Conservation (phyloP, 2,888 invertebrate species). For the Stenichneumon culpator region DNA sequence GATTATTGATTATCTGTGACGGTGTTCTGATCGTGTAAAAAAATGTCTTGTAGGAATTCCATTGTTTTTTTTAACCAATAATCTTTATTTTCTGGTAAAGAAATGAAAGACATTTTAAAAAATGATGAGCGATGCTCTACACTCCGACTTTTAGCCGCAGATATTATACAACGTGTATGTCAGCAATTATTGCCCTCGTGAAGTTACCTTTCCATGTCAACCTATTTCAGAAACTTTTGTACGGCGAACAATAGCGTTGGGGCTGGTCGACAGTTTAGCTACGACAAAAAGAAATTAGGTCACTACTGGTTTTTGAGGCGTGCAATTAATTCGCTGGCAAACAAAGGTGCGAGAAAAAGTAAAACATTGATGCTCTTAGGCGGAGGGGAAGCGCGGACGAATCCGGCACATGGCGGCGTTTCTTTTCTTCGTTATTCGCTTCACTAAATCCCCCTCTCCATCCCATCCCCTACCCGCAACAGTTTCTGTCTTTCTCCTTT, state of each 20-base stretch:
- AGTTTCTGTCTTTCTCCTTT: conserved; percentile 13
- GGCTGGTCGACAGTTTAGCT: background rate
- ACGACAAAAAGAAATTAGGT: background rate
- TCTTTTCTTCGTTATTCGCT: background rate
- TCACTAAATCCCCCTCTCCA: background rate
- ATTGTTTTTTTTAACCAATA: too few species aligned
- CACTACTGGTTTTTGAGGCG: background rate
- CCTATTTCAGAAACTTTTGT: background rate
- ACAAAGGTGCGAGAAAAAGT: background rate
- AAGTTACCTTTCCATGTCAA: background rate
- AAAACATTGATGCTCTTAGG: background rate
- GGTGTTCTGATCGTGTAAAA: too few species aligned
- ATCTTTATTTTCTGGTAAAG: background rate
- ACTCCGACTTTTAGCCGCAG: background rate
- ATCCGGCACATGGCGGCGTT: background rate
- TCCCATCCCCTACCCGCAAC: background rate
- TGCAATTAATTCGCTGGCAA: background rate
- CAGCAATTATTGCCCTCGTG: background rate
- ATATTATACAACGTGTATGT: background rate
- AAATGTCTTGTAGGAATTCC: too few species aligned
- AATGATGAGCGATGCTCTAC: background rate
- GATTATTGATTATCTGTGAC: too few species aligned
- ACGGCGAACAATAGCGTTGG: background rate
- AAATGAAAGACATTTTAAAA: background rate
- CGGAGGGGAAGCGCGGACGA: background rate